Percentiles rank a stretch among this genome's conserved stretches.
These are phyloP conservation scores for Sinocyclocheilus grahami DNA, from an alignment of 2,113 vertebrate species.

Conservation along the genomic window DNA sequence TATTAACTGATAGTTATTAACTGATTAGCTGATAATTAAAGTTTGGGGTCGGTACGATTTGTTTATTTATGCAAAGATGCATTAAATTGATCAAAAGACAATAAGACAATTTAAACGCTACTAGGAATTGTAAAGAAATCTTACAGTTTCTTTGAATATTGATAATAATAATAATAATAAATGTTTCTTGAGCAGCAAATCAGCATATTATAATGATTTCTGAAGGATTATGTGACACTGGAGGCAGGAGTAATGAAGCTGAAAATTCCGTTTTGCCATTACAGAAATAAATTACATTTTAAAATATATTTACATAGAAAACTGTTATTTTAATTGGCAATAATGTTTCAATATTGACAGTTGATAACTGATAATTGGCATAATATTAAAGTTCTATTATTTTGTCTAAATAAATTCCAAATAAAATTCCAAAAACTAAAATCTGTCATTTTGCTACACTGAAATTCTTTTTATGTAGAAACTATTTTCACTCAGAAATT, in stretches of 20 bases:
- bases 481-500: too few species aligned
- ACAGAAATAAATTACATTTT: too few species aligned
- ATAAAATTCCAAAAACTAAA: neutral
- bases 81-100: neutral
- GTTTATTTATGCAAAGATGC: neutral
- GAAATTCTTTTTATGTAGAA: too few species aligned
- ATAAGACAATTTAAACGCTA: neutral
- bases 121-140: too few species aligned
- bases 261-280: neutral
- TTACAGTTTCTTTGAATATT: neutral
- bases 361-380: neutral
- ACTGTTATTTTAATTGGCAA: neutral
- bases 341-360: neutral
- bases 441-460: neutral
- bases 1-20: neutral
- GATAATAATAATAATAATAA: neutral
- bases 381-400: neutral
- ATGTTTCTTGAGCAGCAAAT: neutral
- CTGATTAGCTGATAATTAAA: neutral
- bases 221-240: neutral
- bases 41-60: neutral
- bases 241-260: neutral
- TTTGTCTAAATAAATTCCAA: neutral
- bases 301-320: neutral
- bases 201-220: neutral